These are phyloP conservation scores for Tupaia tana DNA, from an alignment of 2,113 vertebrate genomes.

Conservation along the genomic window DNA sequence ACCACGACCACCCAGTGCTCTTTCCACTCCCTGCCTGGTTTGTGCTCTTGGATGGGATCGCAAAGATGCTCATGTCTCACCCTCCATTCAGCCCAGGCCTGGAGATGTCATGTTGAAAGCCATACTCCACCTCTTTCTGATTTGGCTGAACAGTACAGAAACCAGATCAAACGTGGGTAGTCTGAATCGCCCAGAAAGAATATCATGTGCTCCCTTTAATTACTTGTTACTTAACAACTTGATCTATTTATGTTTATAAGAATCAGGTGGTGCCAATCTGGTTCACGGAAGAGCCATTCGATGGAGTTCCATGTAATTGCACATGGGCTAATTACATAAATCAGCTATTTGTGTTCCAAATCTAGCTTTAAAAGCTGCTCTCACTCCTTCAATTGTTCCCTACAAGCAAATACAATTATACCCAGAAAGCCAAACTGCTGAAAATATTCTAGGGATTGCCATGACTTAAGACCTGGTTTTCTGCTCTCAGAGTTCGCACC, in stretches of 20 bases:
- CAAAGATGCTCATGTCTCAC: background rate
- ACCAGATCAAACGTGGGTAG: conserved; percentile 68
- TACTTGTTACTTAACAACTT: conserved; percentile 72
- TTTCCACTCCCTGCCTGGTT: background rate
- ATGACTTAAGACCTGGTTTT: background rate
- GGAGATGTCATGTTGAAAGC: background rate
- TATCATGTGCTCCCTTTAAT: conserved; percentile 66
- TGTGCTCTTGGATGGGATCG: background rate
- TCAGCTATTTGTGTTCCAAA: conserved; percentile 69
- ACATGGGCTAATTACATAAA: conserved; percentile 65
- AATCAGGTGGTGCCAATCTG: conserved; percentile 71
- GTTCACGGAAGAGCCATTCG: conserved; percentile 58
- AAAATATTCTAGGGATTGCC: background rate
- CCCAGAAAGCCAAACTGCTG: conserved; percentile 2
- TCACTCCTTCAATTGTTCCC: conserved; percentile 56
- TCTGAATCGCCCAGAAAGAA: conserved; percentile 42
- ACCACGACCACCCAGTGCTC: background rate
- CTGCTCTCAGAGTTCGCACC: background rate
- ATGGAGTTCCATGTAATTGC: conserved; percentile 57
- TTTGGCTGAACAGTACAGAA: conserved; percentile 21
- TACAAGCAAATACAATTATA: conserved; percentile 57
- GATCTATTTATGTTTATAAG: conserved; percentile 75
- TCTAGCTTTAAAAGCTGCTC: conserved; percentile 49
- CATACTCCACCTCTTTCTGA: background rate
- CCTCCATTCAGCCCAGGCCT: background rate